Evolutionary conservation across 2,113 vertebrate species (phyloP), one percentile per base, ranked within the genome.

Genomic region (human): DNA sequence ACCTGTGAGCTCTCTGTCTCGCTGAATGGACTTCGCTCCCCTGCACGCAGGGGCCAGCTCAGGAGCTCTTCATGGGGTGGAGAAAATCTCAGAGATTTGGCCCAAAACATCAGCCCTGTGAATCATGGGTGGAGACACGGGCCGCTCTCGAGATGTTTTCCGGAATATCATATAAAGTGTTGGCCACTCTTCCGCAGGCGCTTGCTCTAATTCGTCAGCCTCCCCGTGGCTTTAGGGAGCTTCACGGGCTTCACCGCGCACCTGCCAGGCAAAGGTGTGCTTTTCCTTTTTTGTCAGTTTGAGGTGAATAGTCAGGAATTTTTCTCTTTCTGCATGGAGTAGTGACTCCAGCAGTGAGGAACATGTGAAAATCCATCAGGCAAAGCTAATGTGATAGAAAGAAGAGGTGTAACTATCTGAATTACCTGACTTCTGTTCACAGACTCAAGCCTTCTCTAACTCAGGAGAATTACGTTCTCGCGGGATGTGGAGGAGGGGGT

Each of bases 391-490:
- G 32, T 13, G 20, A 68, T 43, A 43, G 40, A 64, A n/a, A 0
- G 22, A n/a, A 20, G 52, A 38, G 32, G 13, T 8, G 50, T 45
- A 27, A 22, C 50, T 68, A 18, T 14, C 50, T 52, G 45, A 2
- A 4, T 35, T 22, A 8, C 14, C 92, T 6, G 27, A 8, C 55
- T n/a, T 10, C 12, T 16, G 1, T 23, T n/a, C 73, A 14, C 32
- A 13, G 55, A 8, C 83, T 20, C 1, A 12, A 22, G 89, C 30
- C 14, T n/a, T 43, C 11, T 38, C 59, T 20, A 10, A 35, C 79
- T 32, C 14, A 3, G 22, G 4, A 3, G 1, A 30, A 6, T 8
- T 13, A 6, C 20, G 1, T 6, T 68, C 72, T 11, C 38, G 0
- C 4, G 0, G 25, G 30, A 0, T 8, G 59, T 18, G 70, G 90